These are phyloP conservation scores for Leptopilina clavipes DNA, from an alignment of 1,140 invertebrate genomes.

Conservation along the genomic window DNA sequence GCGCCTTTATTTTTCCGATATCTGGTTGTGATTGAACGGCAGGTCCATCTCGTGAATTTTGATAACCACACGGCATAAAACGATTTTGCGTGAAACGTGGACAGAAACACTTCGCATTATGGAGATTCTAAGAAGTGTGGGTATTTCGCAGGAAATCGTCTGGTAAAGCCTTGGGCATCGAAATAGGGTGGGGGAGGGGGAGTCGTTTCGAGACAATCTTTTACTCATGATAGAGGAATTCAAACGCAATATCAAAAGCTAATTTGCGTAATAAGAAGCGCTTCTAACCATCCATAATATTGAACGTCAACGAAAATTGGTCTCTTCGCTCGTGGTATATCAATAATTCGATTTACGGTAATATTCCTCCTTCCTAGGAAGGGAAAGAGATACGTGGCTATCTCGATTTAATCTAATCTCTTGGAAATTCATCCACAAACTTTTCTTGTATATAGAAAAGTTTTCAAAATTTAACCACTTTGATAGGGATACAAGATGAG, in stretches of 20 bases:
- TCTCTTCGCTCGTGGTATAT: conserved; percentile 27
- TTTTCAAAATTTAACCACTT: background rate
- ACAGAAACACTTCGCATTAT: conserved; percentile 16
- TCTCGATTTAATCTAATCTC: conserved; percentile 22
- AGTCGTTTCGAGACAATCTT: conserved; percentile 24
- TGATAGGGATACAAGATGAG: background rate
- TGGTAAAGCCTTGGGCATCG: conserved; percentile 12
- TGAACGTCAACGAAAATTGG: conserved; percentile 29
- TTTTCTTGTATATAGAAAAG: background rate
- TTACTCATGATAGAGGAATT: background rate
- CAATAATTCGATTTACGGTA: conserved; percentile 30
- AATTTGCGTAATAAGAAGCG: conserved; percentile 27
- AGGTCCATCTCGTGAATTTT: conserved; percentile 15
- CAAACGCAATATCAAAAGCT: conserved; percentile 12
- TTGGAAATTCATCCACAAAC: background rate
- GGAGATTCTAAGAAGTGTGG: conserved; percentile 3
- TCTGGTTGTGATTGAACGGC: conserved; percentile 11
- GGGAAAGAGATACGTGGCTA: background rate
- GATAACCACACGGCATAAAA: background rate
- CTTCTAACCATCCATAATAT: background rate
- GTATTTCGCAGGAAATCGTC: conserved; percentile 14
- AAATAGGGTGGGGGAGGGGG: too few species aligned
- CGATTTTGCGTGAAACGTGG: background rate
- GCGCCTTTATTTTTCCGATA: background rate
- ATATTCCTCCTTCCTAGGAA: background rate